A percentile compares a stretch with the other conserved stretches of the same genome.
Conservation (phyloP, 53 echinoderm and acorn worm genomes). For the Actinopyga echinites region DNA sequence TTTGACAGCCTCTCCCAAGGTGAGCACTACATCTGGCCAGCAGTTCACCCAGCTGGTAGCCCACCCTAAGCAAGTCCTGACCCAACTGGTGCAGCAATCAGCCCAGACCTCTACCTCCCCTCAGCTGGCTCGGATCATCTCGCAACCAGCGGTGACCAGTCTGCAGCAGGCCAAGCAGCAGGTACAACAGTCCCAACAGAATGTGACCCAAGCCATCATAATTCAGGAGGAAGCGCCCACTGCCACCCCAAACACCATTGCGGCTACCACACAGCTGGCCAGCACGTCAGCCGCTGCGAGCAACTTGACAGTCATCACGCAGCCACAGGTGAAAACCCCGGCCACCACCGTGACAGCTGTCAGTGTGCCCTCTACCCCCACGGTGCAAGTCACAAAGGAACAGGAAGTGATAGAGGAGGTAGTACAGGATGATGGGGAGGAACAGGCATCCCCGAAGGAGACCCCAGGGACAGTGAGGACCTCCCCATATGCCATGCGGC, state of each 20-base stretch:
- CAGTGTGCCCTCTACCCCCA: background rate
- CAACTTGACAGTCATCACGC: slow-evolving; percentile 1
- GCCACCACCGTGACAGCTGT: slow-evolving; percentile 27
- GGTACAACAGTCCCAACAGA: slow-evolving; percentile 27
- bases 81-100: slow-evolving; percentile 36
- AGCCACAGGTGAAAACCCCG: slow-evolving; percentile 45
- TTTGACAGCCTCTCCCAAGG: slow-evolving; percentile 29
- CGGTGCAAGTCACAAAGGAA: slow-evolving; percentile 23
- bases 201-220: slow-evolving; percentile 26
- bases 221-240: slow-evolving; percentile 28
- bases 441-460: background rate
- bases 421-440: background rate
- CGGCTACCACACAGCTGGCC: background rate
- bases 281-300: slow-evolving; percentile 47
- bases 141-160: slow-evolving; percentile 43
- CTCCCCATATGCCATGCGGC: slow-evolving; percentile 92
- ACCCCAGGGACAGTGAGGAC: slow-evolving; percentile 48
- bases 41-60: slow-evolving; percentile 57
- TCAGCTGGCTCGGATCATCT: slow-evolving; percentile 53
- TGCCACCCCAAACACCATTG: slow-evolving; percentile 13
- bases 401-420: background rate
- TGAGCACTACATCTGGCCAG: slow-evolving; percentile 38
- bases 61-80: slow-evolving; percentile 45
- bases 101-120: slow-evolving; percentile 13
- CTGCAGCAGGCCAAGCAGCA: slow-evolving; percentile 32